A percentile compares a stretch with the other conserved stretches of the same genome.
phyloP scores from a whole-genome alignment of 2,797 vertebrate genomes.

The Thamnophis elegans region DNA sequence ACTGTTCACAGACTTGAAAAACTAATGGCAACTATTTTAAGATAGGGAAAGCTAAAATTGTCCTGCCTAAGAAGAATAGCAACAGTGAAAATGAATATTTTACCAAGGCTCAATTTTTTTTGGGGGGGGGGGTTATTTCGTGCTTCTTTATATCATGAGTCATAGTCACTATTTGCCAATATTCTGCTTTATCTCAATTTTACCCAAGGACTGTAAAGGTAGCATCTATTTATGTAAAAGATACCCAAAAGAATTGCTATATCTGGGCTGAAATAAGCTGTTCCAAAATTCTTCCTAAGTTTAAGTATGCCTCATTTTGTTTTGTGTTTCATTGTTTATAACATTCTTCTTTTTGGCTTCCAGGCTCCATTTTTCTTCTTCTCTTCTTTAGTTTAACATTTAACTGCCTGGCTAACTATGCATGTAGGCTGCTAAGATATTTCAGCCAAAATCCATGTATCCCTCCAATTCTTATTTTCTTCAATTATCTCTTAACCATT shows the following conservation, averaged over 20 bases:
- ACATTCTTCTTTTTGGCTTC: neutral
- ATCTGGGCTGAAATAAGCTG: neutral
- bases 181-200: neutral
- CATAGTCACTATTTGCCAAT: neutral
- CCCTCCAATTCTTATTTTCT: neutral
- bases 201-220: neutral
- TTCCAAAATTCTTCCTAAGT: neutral
- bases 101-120: neutral
- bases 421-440: neutral
- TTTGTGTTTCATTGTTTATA: neutral
- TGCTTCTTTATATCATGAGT: neutral
- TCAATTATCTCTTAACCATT: neutral
- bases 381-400: neutral
- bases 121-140: fast-evolving
- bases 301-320: neutral
- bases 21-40: neutral
- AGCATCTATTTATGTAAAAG: neutral
- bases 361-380: neutral
- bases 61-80: neutral
- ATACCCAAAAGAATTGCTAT: neutral
- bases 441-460: neutral
- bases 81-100: neutral
- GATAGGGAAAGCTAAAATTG: neutral
- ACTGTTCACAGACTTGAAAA: neutral
- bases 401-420: neutral